Evolutionary conservation across 2,888 invertebrate genomes (phyloP).

Genomic region (Drosophila silvestris): DNA sequence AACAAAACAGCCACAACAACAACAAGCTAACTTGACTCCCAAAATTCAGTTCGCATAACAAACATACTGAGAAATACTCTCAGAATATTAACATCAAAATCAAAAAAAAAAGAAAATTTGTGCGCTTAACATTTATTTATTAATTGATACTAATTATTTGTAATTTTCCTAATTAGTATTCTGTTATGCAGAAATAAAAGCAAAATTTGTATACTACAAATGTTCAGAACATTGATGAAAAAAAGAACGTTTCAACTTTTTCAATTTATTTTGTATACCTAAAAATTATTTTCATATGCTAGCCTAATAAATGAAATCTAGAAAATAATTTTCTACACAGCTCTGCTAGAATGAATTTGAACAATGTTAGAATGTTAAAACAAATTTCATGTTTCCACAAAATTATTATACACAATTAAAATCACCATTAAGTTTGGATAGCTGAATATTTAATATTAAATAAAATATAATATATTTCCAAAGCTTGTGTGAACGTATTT

Average conservation of each 20-base stretch:
- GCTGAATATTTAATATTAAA: not conserved
- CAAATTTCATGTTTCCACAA: too few species aligned
- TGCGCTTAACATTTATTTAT: not conserved
- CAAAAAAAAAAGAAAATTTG: not conserved
- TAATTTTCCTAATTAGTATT: not conserved
- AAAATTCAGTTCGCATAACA: slow-evolving; percentile 4
- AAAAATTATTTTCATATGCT: not conserved
- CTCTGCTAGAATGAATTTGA: too few species aligned
- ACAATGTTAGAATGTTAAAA: not conserved
- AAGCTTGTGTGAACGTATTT: not conserved
- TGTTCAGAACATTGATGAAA: not conserved
- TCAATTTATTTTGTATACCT: not conserved
- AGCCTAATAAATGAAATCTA: not conserved
- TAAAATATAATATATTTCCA: not conserved
- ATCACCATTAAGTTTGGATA: not conserved
- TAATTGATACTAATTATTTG: not conserved
- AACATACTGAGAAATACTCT: slow-evolving; percentile 28
- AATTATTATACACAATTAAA: not conserved
- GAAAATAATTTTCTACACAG: not conserved
- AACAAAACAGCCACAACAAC: slow-evolving; percentile 16
- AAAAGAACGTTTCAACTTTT: not conserved
- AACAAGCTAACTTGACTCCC: slow-evolving; percentile 12
- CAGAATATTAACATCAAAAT: not conserved
- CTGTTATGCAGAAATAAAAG: not conserved
- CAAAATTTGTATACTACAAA: not conserved